Evolutionary conservation across 1,140 invertebrate species (phyloP), one percentile per base, ranked within the genome.

Genomic region (Adoxophyes honmai): DNA sequence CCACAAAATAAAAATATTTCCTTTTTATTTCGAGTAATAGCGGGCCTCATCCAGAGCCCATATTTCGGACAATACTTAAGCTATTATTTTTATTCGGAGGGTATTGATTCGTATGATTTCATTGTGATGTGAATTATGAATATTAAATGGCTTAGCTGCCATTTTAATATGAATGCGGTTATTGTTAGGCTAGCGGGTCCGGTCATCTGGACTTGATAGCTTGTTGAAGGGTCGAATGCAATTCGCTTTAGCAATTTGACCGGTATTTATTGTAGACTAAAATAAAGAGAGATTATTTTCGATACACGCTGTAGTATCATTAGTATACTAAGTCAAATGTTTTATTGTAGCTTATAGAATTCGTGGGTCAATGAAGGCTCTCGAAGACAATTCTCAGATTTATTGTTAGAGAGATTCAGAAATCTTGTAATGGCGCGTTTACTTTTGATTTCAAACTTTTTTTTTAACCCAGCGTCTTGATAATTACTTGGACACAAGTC

Each of bases 101-200:
- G 59, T 59, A 56, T 62, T 64, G 65, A 68, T 68, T 68, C 65
- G 61, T 63, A 59, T 75, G 65, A 72, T 73, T 70, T 71, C 60
- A 77, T 77, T 79, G 71, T 80, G 61, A 58, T 57, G 35, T 52
- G 66, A 74, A 78, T 72, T 81, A 81, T 82, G 75, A 80, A 81
- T 82, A 78, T 80, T 80, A 75, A 79, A 81, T 70, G 60, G 71
- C 62, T 77, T 70, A 73, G 75, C 66, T 67, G 56, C 52, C 68
- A 72, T 78, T 74, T 74, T 66, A 62, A 33, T 66, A 57, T 73
- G 69, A 74, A 73, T 68, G 68, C 63, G 70, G 66, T 68, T 70
- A 70, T 80, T 52, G 42, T 36, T 38, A 62, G 54, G 28, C 39
- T 55, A 56, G 60, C 52, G 56, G 44, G 69, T 73, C 61, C 67